Conservation (phyloP, 2,113 vertebrate species). For the Hirundichthys speculiger region DNA sequence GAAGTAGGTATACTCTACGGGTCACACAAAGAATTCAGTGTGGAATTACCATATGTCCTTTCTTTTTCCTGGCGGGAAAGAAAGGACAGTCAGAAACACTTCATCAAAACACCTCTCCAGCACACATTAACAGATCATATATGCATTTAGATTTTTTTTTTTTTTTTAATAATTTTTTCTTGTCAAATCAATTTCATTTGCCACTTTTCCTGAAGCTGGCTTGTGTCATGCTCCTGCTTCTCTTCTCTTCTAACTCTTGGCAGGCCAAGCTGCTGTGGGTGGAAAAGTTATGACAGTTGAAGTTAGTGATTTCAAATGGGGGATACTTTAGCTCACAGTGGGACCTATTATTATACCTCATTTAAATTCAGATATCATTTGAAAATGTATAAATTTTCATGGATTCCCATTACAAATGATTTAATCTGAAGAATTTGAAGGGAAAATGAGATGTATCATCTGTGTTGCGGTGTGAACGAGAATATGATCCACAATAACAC, state of each 20-base stretch:
- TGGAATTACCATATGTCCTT: neutral
- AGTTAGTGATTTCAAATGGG: constrained; percentile 31
- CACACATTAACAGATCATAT: neutral
- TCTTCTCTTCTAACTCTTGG: constrained; percentile 29
- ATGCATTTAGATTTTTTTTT: constrained; percentile 3
- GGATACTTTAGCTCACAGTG: neutral
- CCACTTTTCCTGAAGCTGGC: constrained; percentile 14
- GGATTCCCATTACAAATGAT: constrained; percentile 16
- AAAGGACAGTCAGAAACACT: neutral
- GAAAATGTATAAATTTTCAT: constrained; percentile 4
- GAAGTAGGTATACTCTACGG: too few relatives aligned
- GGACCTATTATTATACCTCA: constrained; percentile 14
- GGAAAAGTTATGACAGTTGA: constrained; percentile 39
- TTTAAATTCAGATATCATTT: constrained; percentile 24
- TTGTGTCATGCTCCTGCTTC: constrained; percentile 7
- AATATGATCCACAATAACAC: neutral
- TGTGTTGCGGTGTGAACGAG: neutral
- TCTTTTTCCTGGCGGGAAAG: too few relatives aligned
- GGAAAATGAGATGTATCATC: constrained; percentile 4
- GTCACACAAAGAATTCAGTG: neutral
- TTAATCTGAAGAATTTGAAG: neutral
- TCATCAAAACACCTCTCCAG: neutral
- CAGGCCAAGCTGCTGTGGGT: constrained; percentile 8
- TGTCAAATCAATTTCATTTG: constrained; percentile 17
- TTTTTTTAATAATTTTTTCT: constrained; percentile 6